Conservation (phyloP, 2,888 invertebrate genomes). For the Amiota communis region DNA sequence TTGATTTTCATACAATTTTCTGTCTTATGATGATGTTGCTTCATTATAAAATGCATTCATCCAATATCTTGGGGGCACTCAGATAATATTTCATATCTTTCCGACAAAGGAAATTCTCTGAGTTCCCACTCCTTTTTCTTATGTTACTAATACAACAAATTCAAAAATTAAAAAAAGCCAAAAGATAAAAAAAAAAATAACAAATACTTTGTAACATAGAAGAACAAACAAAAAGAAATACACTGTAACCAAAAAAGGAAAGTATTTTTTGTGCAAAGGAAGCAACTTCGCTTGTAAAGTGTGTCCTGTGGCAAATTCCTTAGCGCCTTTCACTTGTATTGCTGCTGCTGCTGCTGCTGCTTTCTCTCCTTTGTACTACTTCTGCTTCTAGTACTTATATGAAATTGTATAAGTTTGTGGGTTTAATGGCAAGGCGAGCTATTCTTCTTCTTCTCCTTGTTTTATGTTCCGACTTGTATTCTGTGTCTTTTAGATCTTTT, state of each 20-base stretch:
- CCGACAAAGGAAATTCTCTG: too few species aligned
- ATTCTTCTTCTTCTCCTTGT: too few species aligned
- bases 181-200: constrained; percentile 1
- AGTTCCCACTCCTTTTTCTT: too few species aligned
- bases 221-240: neutral
- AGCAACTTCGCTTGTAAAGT: constrained; percentile 61
- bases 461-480: too few species aligned
- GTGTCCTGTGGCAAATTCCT: constrained; percentile 63
- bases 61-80: too few species aligned
- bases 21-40: too few species aligned
- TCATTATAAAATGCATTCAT: too few species aligned
- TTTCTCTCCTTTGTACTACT: neutral
- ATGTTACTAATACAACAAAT: neutral
- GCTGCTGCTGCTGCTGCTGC: neutral
- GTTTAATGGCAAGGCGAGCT: neutral
- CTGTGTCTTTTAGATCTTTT: too few species aligned
- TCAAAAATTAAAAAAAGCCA: neutral
- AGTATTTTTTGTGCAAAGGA: constrained; percentile 46
- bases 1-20: too few species aligned
- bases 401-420: neutral
- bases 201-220: neutral
- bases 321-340: constrained; percentile 32
- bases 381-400: neutral
- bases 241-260: neutral
- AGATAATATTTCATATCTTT: too few species aligned